These are phyloP conservation scores for Sebastes hubbsi DNA, from an alignment of 2,797 vertebrate species.

Conservation along the genomic window DNA sequence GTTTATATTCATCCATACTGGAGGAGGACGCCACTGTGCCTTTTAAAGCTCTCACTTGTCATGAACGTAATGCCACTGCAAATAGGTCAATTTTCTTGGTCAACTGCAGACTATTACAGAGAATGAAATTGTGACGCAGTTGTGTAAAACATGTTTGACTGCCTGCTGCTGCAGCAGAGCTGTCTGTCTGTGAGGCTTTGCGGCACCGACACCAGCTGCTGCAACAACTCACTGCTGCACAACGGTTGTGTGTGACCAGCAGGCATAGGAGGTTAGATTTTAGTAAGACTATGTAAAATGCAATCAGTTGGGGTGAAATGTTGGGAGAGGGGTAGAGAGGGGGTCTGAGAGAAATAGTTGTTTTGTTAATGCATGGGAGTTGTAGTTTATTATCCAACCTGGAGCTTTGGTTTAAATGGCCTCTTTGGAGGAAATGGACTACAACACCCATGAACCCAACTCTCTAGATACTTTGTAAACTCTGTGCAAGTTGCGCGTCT, in stretches of 20 bases:
- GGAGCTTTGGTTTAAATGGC: neutral
- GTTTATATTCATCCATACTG: neutral
- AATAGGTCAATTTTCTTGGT: conserved; percentile 67
- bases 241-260: neutral
- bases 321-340: conserved; percentile 72
- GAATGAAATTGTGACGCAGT: conserved; percentile 89
- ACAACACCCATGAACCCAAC: conserved; percentile 79
- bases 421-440: conserved; percentile 73
- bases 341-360: conserved; percentile 77
- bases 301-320: conserved; percentile 78
- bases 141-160: conserved; percentile 79
- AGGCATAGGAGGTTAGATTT: conserved; percentile 5
- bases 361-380: conserved; percentile 72
- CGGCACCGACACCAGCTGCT: conserved; percentile 37
- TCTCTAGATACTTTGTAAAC: conserved; percentile 87
- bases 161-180: conserved; percentile 49
- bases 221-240: conserved; percentile 30
- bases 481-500: conserved; percentile 85
- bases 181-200: conserved; percentile 30
- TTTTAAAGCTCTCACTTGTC: conserved; percentile 24
- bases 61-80: conserved; percentile 14
- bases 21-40: neutral
- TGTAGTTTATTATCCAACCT: conserved; percentile 72
- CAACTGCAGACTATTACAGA: conserved; percentile 78
- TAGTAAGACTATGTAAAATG: conserved; percentile 69